Evolutionary conservation across 2,113 vertebrate genomes (phyloP).

Genomic region (Dissostichus mawsoni): DNA sequence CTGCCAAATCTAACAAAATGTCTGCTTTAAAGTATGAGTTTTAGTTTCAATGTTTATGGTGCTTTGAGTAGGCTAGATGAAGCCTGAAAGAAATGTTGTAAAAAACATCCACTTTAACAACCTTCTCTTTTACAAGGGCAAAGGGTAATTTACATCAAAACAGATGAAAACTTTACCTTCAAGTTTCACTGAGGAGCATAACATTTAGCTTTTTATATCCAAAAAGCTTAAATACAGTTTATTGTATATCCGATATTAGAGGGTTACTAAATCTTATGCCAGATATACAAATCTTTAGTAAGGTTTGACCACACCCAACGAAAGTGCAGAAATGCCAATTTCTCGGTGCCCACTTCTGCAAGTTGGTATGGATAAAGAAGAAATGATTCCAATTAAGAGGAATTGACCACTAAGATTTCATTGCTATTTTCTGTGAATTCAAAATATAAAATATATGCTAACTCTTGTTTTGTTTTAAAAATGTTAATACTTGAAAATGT

Average conservation of each 20-base stretch:
- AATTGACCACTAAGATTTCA: background rate
- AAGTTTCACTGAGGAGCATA: background rate
- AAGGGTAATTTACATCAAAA: background rate
- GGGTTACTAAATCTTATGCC: background rate
- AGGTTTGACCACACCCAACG: slow-evolving; percentile 39
- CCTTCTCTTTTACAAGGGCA: background rate
- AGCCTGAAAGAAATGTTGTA: slow-evolving; percentile 7
- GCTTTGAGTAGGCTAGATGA: background rate
- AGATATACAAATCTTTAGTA: background rate
- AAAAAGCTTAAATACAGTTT: background rate
- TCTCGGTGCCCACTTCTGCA: slow-evolving; percentile 49
- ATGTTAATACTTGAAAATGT: background rate
- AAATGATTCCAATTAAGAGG: background rate
- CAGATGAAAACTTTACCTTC: background rate
- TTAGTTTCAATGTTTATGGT: slow-evolving; percentile 38
- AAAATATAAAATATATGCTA: background rate
- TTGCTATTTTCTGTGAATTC: background rate
- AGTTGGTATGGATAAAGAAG: slow-evolving; percentile 16
- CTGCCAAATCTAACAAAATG: slow-evolving; percentile 1
- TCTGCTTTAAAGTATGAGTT: slow-evolving; percentile 43
- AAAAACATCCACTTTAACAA: background rate
- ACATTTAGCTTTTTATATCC: background rate
- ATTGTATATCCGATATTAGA: background rate
- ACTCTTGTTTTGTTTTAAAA: background rate
- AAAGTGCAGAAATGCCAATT: slow-evolving; percentile 33